Evolutionary conservation across 2,888 invertebrate genomes (phyloP), one percentile per base, ranked within the genome.

Genomic region (Scelioninae gen. 1): DNA sequence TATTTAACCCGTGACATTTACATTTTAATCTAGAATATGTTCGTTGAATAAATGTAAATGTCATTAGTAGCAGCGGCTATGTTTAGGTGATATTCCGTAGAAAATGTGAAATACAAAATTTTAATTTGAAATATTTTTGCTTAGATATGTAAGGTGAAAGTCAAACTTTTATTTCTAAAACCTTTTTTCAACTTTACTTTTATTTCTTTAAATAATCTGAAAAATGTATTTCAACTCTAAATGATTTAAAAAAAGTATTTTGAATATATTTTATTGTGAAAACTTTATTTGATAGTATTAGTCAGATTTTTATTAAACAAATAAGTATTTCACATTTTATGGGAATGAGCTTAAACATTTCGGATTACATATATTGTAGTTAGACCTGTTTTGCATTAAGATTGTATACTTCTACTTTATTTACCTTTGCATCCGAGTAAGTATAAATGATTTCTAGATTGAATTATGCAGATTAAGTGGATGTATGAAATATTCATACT

Each of bases 11-110:
- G 10, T 55, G 63, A 55, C 31, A 53, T 65, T 58, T 65, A 65
- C 56, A 65, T 53, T 72, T 15, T 16, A 8, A 55, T 68, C 43
- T 56, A 68, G 40, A 23, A 40, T 68, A 56, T 55, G 38, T 68
- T 49, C 13, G 7, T 9, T 32, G 49, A 11, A 34, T n/a, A 63
- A 16, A 65, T 51, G 65, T 65, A 51, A 65, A 65, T 65, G 65
- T 51, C 51, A 51, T 51, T 34, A 63, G 49, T 40, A 47, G 9
- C 5, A 51, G 13, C 29, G 51, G n/a, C 51, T 29, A 29, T 51
- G 11, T 9, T 58, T 58, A 40, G 43, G 23, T n/a, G 15, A 7
- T 11, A 23, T n/a, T n/a, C 11, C 43, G 16, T 23, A 40, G 8
- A n/a, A 58, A 58, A 40, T 58, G 58, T 58, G 40, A 40, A 23